Evolutionary conservation across 2,888 invertebrate species (phyloP).

Genomic region (Scaptomyza polygonia): DNA sequence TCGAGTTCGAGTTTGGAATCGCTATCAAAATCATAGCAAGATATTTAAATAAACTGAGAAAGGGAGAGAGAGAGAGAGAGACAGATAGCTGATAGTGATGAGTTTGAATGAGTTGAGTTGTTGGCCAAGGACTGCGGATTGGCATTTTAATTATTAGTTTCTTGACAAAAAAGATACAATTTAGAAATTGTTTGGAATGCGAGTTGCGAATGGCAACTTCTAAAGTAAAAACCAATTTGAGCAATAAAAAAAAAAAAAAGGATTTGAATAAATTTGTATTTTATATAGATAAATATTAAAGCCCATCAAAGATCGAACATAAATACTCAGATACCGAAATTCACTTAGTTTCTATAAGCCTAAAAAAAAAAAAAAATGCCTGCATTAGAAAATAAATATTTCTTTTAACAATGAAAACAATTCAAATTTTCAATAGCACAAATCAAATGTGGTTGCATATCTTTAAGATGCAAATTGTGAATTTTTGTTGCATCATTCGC

Average conservation of each 20-base stretch:
- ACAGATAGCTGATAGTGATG: conserved; percentile 27
- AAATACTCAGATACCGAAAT: no score
- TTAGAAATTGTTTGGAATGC: conserved; percentile 20
- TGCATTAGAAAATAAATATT: no score
- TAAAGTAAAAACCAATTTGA: conserved; percentile 1
- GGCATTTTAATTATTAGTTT: conserved; percentile 75
- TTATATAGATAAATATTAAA: not conserved
- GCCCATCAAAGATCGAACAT: no score
- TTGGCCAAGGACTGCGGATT: conserved; percentile 60
- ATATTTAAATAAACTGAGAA: conserved; percentile 2
- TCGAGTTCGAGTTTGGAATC: conserved; percentile 5
- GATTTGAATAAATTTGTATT: not conserved
- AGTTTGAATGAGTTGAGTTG: conserved; percentile 50
- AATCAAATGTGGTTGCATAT: conserved; percentile 23
- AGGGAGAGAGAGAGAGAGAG: not conserved
- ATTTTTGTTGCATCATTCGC: conserved; percentile 34
- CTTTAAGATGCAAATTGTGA: conserved; percentile 41
- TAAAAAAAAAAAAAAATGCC: no score
- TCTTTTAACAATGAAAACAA: not conserved
- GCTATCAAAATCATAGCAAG: not conserved
- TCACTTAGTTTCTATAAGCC: no score
- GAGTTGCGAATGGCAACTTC: conserved; percentile 47
- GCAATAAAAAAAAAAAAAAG: not conserved
- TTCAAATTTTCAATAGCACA: not conserved
- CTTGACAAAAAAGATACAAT: conserved; percentile 16